These are phyloP conservation scores for Solenodon paradoxus DNA, from an alignment of 2,113 vertebrate genomes.

Conservation along the genomic window DNA sequence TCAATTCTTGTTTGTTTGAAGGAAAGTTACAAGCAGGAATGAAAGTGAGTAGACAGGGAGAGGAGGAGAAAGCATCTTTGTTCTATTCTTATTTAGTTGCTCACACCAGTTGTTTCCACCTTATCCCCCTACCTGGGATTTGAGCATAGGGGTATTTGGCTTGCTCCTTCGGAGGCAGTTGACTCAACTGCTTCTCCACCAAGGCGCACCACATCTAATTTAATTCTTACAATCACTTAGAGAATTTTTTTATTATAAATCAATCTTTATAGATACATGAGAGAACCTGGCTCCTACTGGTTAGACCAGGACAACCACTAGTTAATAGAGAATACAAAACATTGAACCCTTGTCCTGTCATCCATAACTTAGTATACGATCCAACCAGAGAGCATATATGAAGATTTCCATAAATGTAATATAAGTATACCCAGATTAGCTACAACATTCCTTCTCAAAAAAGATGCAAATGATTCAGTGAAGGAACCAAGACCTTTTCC, in stretches of 20 bases:
- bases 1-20: too few relatives aligned
- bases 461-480: not conserved
- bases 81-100: too few relatives aligned
- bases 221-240: not conserved
- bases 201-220: too few relatives aligned
- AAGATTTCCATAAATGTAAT: not conserved
- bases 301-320: not conserved
- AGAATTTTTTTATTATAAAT: not conserved
- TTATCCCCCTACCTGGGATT: too few relatives aligned
- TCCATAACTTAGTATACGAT: not conserved
- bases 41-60: too few relatives aligned
- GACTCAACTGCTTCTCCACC: too few relatives aligned
- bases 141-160: too few relatives aligned
- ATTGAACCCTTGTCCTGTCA: accelerated
- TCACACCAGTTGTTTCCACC: too few relatives aligned
- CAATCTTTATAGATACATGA: not conserved
- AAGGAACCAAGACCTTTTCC: not conserved
- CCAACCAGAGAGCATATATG: not conserved
- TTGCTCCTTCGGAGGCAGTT: too few relatives aligned
- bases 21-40: too few relatives aligned
- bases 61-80: too few relatives aligned
- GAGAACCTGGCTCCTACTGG: not conserved
- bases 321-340: not conserved
- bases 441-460: not conserved
- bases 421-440: not conserved